phyloP scores from a whole-genome alignment of 1,140 invertebrate species.

The Limonius californicus region DNA sequence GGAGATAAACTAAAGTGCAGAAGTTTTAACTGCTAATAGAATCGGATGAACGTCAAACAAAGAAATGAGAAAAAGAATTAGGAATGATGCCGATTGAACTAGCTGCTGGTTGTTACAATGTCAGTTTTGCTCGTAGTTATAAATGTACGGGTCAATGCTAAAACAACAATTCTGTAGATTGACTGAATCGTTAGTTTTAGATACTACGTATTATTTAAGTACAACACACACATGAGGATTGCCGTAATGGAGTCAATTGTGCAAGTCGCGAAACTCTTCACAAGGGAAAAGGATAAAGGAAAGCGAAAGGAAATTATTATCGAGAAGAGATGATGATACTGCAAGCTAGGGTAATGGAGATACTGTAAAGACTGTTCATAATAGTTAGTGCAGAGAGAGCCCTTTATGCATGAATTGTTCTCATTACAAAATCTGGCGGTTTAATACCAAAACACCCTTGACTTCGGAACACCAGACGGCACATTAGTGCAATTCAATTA shows the following conservation, averaged over 20 bases:
- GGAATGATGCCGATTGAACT: too few species aligned
- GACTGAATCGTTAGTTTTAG: too few species aligned
- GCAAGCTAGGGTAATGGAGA: not conserved
- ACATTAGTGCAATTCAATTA: not conserved
- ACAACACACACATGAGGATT: not conserved
- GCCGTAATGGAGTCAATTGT: not conserved
- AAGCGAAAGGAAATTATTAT: not conserved
- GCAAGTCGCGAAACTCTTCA: not conserved
- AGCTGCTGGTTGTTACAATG: too few species aligned
- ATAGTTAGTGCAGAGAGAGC: not conserved
- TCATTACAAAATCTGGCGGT: not conserved
- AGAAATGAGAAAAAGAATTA: too few species aligned
- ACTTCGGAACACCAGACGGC: not conserved
- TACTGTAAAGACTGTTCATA: not conserved
- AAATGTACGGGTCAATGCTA: too few species aligned
- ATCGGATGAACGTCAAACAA: too few species aligned
- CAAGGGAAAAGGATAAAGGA: not conserved
- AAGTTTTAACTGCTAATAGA: too few species aligned
- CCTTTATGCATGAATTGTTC: not conserved
- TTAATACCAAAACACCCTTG: not conserved
- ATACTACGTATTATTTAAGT: too few species aligned
- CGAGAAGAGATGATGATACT: not conserved
- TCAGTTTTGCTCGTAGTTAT: too few species aligned
- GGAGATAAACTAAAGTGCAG: too few species aligned
- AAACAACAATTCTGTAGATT: too few species aligned